Evolutionary conservation across 2,113 vertebrate genomes (phyloP).

Genomic region (Cyrtonyx montezumae): DNA sequence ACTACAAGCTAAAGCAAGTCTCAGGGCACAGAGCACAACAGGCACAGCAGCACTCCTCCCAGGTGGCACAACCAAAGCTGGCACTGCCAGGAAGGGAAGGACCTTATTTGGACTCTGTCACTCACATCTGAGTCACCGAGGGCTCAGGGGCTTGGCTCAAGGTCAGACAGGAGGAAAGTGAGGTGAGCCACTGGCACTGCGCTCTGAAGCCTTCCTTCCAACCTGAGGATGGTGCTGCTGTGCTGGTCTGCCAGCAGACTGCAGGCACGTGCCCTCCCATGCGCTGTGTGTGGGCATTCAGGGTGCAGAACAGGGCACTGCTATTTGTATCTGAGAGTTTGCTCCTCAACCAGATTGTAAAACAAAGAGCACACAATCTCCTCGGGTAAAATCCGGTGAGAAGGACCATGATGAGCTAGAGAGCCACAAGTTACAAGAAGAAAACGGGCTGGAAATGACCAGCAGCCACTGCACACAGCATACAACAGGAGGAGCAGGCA

Average conservation of each 20-base stretch:
- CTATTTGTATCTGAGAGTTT: not conserved
- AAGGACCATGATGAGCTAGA: not conserved
- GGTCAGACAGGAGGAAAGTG: not conserved
- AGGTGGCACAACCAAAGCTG: not conserved
- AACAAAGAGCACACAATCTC: not conserved
- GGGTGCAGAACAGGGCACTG: not conserved
- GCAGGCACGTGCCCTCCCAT: not conserved
- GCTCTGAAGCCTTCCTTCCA: not conserved
- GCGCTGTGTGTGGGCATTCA: no score
- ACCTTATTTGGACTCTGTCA: fast-evolving
- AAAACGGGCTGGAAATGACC: not conserved
- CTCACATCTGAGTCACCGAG: not conserved
- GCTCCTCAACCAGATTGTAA: not conserved
- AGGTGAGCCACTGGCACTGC: not conserved
- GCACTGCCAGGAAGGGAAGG: not conserved
- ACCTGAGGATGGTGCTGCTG: not conserved
- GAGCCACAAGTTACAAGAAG: not conserved
- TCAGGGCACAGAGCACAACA: not conserved
- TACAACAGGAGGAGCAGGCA: not conserved
- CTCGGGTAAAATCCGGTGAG: not conserved
- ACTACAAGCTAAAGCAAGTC: fast-evolving
- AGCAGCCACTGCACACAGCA: not conserved
- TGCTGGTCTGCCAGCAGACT: not conserved
- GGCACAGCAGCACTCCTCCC: not conserved
- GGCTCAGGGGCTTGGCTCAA: not conserved